Percentiles rank a stretch among this genome's conserved stretches.
Evolutionary conservation across 2,888 invertebrate genomes (phyloP).

Genomic region (Ichneumon xanthorius): DNA sequence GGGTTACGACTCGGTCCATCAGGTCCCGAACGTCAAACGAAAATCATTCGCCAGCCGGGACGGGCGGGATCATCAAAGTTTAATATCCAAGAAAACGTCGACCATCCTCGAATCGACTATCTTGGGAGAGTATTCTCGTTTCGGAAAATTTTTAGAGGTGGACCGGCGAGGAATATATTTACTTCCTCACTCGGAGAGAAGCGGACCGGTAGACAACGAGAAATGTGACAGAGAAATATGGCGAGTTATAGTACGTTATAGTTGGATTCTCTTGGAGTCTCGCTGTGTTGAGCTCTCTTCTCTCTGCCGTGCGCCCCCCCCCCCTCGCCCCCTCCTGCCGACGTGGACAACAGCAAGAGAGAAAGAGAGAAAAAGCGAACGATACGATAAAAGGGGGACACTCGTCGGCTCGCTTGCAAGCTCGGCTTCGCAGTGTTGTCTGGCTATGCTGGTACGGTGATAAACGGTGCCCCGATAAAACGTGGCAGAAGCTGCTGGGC

Average conservation of each 20-base stretch:
- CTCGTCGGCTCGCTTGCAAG: constrained; percentile 62
- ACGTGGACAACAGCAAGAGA: constrained; percentile 53
- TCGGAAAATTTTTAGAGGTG: constrained; percentile 16
- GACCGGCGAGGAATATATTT: constrained; percentile 47
- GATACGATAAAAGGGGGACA: constrained; percentile 65
- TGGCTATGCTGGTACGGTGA: constrained; percentile 77
- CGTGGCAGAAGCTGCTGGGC: constrained; percentile 71
- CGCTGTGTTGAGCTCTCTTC: constrained; percentile 17
- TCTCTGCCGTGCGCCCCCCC: neutral
- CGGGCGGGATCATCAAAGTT: constrained; percentile 32
- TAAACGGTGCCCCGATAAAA: constrained; percentile 81
- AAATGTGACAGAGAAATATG: constrained; percentile 25
- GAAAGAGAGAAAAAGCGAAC: constrained; percentile 24
- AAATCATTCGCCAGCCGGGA: constrained; percentile 39
- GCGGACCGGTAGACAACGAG: constrained; percentile 9
- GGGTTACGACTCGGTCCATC: constrained; percentile 32
- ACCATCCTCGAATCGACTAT: constrained; percentile 43
- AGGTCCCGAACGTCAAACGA: constrained; percentile 39
- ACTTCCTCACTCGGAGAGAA: constrained; percentile 15
- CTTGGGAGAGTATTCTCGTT: constrained; percentile 13
- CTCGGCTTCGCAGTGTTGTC: constrained; percentile 76
- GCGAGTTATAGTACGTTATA: constrained; percentile 2
- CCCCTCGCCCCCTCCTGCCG: no score
- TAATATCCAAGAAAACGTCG: constrained; percentile 31
- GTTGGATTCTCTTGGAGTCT: constrained; percentile 38